Percentiles rank a stretch among this genome's conserved stretches.
Conservation (phyloP, 2,113 vertebrate genomes). For the Equus quagga region DNA sequence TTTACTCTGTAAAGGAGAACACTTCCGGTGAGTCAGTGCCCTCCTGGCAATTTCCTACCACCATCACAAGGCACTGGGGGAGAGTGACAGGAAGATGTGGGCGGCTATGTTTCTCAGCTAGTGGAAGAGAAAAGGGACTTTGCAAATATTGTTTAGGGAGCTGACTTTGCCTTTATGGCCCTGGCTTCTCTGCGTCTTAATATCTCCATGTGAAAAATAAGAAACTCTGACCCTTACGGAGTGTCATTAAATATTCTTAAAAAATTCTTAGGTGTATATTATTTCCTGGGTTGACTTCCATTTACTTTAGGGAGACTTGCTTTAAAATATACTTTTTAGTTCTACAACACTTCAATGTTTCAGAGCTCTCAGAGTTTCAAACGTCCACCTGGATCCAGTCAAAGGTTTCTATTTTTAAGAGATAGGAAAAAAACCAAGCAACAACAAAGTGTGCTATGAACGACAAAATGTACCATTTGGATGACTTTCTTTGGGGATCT, state of each 20-base stretch:
- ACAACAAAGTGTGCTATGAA: neutral
- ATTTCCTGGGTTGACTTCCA: neutral
- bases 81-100: neutral
- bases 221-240: neutral
- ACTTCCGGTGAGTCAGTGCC: constrained; percentile 47
- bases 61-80: neutral
- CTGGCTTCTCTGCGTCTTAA: neutral
- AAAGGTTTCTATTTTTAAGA: constrained; percentile 37
- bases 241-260: neutral
- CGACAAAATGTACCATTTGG: neutral
- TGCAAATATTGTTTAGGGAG: neutral
- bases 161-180: neutral
- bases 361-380: neutral
- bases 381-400: neutral
- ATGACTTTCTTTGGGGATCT: neutral
- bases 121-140: neutral
- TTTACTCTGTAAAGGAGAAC: constrained; percentile 70
- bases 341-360: constrained; percentile 16
- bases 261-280: constrained; percentile 14
- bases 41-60: neutral
- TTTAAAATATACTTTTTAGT: neutral
- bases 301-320: constrained; percentile 12
- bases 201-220: neutral
- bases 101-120: neutral
- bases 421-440: neutral